Evolutionary conservation across 2,113 vertebrate species (phyloP).

Genomic region (Micromys minutus): DNA sequence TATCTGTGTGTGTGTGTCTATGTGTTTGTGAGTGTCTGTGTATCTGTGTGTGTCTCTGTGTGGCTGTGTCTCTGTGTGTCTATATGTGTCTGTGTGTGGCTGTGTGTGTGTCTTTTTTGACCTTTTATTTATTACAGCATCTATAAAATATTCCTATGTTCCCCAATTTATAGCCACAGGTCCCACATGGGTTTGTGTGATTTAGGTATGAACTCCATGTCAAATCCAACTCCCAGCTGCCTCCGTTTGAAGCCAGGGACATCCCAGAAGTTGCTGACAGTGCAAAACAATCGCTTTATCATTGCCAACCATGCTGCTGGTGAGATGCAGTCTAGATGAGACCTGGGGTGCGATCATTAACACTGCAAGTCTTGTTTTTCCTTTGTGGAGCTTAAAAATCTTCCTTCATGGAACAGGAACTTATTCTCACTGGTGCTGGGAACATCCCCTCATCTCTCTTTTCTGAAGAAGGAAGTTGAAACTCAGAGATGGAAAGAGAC

Average conservation of each 20-base stretch:
- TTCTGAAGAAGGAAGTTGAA: background rate
- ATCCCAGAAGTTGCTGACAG: background rate
- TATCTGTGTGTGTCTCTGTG: background rate
- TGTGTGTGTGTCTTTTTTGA: background rate
- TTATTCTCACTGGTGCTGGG: background rate
- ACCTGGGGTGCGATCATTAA: background rate
- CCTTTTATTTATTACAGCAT: constrained; percentile 4
- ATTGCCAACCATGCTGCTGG: too few relatives aligned
- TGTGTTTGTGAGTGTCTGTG: background rate
- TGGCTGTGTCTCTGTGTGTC: too few relatives aligned
- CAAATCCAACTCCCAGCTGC: background rate
- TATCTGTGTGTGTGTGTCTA: background rate
- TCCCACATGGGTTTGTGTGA: background rate
- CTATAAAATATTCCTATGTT: background rate
- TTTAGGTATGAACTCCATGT: background rate
- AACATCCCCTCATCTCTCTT: background rate
- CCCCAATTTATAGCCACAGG: background rate
- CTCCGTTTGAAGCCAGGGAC: background rate
- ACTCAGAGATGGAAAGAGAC: background rate
- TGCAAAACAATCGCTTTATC: background rate
- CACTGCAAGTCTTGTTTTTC: background rate
- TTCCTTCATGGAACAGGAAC: background rate
- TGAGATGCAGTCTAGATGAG: background rate
- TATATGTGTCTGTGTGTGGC: background rate
- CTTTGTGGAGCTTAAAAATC: background rate